Conservation (phyloP, 1,140 invertebrate genomes). For the Melitaea cinxia region DNA sequence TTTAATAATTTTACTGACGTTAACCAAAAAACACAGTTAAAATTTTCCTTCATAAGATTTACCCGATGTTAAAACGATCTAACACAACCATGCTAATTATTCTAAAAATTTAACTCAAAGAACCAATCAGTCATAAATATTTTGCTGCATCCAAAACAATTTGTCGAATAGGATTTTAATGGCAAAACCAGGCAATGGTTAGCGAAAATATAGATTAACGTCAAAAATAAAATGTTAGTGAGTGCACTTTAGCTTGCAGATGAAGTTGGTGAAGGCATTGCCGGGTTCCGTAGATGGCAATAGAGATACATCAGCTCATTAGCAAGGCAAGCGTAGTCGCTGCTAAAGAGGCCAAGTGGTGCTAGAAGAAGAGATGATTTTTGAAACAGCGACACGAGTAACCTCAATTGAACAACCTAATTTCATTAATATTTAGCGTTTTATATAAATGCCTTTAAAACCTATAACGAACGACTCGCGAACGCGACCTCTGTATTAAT, state of each 20-base stretch:
- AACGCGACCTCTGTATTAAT: background rate
- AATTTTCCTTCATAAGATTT: background rate
- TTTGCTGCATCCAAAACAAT: background rate
- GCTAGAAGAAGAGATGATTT: constrained; percentile 32
- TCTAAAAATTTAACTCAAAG: background rate
- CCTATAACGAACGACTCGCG: too few relatives aligned
- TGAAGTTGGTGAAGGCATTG: constrained; percentile 27
- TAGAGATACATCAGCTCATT: constrained; percentile 44
- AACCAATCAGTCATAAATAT: background rate
- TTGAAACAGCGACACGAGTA: constrained; percentile 28
- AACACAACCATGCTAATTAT: background rate
- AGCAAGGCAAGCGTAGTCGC: constrained; percentile 30
- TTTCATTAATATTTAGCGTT: constrained; percentile 19
- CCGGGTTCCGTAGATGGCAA: constrained; percentile 25
- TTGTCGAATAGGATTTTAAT: background rate
- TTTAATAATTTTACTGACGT: background rate
- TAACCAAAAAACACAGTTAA: background rate
- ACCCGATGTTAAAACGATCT: too few relatives aligned
- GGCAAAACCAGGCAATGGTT: too few relatives aligned
- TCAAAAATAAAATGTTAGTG: constrained; percentile 19
- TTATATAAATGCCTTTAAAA: constrained; percentile 2
- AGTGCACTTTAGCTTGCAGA: constrained; percentile 30
- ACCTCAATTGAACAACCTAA: constrained; percentile 23
- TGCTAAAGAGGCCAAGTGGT: constrained; percentile 34
- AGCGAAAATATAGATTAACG: constrained; percentile 26